Evolutionary conservation across 92 coral and sea anemone species (phyloP), one percentile per base, ranked within the genome.

Genomic region (Palythoa grandis): DNA sequence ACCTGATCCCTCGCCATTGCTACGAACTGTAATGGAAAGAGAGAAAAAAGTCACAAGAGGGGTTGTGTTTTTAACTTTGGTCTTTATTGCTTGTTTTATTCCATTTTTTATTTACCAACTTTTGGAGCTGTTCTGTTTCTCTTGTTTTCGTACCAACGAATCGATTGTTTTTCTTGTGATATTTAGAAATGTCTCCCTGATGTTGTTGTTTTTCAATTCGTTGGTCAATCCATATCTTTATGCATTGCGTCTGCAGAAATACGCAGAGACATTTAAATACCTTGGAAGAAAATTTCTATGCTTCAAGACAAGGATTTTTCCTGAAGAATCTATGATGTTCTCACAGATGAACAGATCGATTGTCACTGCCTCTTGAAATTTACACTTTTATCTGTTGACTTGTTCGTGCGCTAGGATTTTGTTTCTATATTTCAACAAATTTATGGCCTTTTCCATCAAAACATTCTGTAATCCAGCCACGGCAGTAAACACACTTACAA

Each of bases 1-100:
- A 2, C 17, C 68, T 22, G 48, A 22, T 4, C 35, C 50, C 2
- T 77, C 82, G 13, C 20, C 11, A 14, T 29, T 22, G 1, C 67
- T 29, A 22, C 54, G 68, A 77, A 77, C 11, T 77, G 22, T 16
- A 29, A 11, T 77, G 6, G 68, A 25, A 56, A 77, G 82, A 56
- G 82, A 77, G 69, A 77, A 16, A 77, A 77, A 56, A 37, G 82
- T 56, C n/a, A 56, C 82, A 14, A 56, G 68, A 77, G 68, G 68
- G 10, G 50, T 57, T 77, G 25, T 77, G 56, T 7, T 77, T 29
- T 16, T 77, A 11, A 77, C 68, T 35, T 77, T 77, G 29, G 68
- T 77, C n/a, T 77, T 77, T 54, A 14, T 57, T 56, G 69, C 5
- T 35, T 77, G 82, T 52, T 77, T 77, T 56, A 17, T 77, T 20